Evolutionary conservation across 2,888 invertebrate genomes (phyloP).

Genomic region (Eupithecia tripunctaria): DNA sequence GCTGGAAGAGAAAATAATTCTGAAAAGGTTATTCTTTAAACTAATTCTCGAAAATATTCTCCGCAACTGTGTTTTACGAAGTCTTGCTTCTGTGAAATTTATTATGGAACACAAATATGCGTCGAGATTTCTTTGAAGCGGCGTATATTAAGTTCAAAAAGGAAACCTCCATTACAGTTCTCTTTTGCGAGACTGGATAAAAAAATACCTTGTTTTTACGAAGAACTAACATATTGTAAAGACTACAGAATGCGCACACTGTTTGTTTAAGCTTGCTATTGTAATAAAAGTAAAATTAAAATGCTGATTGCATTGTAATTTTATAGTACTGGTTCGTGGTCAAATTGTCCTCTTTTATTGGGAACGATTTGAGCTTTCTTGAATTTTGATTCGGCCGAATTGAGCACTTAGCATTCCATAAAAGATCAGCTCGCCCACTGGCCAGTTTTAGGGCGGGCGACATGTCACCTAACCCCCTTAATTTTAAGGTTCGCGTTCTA

Average conservation of each 20-base stretch:
- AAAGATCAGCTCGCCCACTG: too few relatives aligned
- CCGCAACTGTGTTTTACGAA: neutral
- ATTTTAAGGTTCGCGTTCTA: too few relatives aligned
- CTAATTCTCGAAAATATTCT: neutral
- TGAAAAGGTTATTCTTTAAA: neutral
- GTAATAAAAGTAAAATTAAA: neutral
- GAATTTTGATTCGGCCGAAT: too few relatives aligned
- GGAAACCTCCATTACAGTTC: neutral
- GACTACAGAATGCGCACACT: neutral
- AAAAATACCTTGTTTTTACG: neutral
- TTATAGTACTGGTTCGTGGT: too few relatives aligned
- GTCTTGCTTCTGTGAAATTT: neutral
- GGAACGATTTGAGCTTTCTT: too few relatives aligned
- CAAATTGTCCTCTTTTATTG: too few relatives aligned
- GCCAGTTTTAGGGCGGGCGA: too few relatives aligned
- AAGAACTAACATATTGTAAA: too few relatives aligned
- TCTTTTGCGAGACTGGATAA: neutral
- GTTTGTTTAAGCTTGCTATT: neutral
- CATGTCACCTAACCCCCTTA: too few relatives aligned
- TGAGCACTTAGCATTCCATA: too few relatives aligned
- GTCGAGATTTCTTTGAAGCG: conserved; percentile 16
- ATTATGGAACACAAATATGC: conserved; percentile 8
- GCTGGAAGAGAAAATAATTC: neutral
- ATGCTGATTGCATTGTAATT: too few relatives aligned
- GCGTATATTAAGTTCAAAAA: conserved; percentile 8